Conservation (phyloP, 1,140 invertebrate species). For the Brachystomella parvula region DNA sequence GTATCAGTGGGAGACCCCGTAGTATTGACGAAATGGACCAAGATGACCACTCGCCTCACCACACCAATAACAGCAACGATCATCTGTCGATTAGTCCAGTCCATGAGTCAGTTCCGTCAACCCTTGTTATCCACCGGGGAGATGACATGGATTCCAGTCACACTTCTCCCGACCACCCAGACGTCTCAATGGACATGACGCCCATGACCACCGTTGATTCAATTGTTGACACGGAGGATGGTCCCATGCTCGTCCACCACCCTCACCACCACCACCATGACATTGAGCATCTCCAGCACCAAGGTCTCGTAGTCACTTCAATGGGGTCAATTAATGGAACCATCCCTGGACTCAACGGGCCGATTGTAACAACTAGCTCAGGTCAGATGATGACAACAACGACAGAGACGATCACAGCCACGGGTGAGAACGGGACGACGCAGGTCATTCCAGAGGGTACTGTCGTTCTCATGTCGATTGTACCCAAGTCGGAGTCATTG, state of each 20-base stretch:
- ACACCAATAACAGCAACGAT: slow-evolving; percentile 10
- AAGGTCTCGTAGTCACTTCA: slow-evolving; percentile 10
- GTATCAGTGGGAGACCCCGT: not conserved
- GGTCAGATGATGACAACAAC: slow-evolving; percentile 24
- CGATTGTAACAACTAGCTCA: not conserved
- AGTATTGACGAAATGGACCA: slow-evolving; percentile 8
- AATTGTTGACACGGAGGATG: not conserved
- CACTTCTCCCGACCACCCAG: not conserved
- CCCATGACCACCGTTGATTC: not conserved
- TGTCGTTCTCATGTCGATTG: slow-evolving; percentile 31
- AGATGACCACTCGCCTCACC: not conserved
- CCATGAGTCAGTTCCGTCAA: not conserved
- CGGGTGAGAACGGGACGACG: slow-evolving; percentile 19
- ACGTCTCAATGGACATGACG: slow-evolving; percentile 1
- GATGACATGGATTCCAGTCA: slow-evolving; percentile 19
- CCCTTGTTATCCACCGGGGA: slow-evolving; percentile 16
- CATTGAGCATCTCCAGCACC: not conserved
- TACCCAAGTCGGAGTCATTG: slow-evolving; percentile 27
- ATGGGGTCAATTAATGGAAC: slow-evolving; percentile 25
- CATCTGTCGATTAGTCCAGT: not conserved
- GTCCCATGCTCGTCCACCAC: not conserved
- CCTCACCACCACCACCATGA: not conserved
- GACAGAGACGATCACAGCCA: slow-evolving; percentile 21
- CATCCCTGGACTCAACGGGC: slow-evolving; percentile 14
- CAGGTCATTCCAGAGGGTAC: slow-evolving; percentile 33